Conservation (phyloP, 2,113 vertebrate genomes). For the Azemiops feae region DNA sequence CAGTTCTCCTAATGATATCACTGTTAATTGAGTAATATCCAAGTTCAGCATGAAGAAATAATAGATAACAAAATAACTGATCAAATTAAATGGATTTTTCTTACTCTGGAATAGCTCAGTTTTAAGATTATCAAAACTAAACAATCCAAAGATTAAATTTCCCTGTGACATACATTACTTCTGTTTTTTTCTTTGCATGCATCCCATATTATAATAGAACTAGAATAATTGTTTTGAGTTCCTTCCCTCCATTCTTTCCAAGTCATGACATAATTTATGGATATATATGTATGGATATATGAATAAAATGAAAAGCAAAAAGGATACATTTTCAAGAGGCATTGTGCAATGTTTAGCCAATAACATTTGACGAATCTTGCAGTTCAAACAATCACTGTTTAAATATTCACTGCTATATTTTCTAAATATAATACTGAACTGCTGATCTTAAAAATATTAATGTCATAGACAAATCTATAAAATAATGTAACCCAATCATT, state of each 20-base stretch:
- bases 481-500: conserved; percentile 21
- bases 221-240: not conserved
- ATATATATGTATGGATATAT: not conserved
- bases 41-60: not conserved
- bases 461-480: not conserved
- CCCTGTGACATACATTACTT: not conserved
- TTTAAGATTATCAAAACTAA: not conserved
- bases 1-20: not conserved
- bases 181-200: not conserved
- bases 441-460: not conserved
- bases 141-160: not conserved
- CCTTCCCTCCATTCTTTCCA: not conserved
- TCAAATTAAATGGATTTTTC: not conserved
- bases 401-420: not conserved
- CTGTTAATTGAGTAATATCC: not conserved
- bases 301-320: not conserved
- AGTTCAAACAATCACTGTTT: not conserved
- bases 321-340: not conserved
- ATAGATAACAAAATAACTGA: not conserved
- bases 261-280: not conserved
- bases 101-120: not conserved
- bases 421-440: not conserved
- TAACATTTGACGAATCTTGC: not conserved
- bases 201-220: not conserved
- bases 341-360: not conserved